Evolutionary conservation across 1,140 invertebrate genomes (phyloP).

Genomic region (Dinothrombium tinctorium): DNA sequence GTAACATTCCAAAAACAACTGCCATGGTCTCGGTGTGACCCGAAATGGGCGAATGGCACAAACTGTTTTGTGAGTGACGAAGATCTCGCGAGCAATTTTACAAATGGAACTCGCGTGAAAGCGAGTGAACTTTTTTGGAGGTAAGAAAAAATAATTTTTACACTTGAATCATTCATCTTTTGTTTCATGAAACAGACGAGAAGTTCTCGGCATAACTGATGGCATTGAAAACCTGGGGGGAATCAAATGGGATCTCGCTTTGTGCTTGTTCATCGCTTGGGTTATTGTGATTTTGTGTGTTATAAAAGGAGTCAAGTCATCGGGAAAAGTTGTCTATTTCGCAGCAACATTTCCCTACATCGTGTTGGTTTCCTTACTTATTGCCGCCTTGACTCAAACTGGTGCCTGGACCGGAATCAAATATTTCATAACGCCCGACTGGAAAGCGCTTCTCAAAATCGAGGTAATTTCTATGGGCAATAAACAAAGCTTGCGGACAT

Average conservation of each 20-base stretch:
- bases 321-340: conserved; percentile 52
- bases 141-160: too few relatives aligned
- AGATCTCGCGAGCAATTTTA: too few relatives aligned
- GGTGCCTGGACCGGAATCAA: conserved; percentile 26
- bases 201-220: conserved; percentile 24
- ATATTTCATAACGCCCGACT: conserved; percentile 23
- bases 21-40: conserved; percentile 26
- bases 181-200: too few relatives aligned
- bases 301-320: conserved; percentile 27
- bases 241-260: conserved; percentile 31
- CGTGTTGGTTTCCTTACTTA: conserved; percentile 28
- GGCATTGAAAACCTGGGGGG: conserved; percentile 26
- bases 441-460: conserved; percentile 21
- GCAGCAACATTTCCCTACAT: conserved; percentile 34
- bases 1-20: conserved; percentile 26
- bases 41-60: conserved; percentile 29
- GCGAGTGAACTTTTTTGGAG: too few relatives aligned
- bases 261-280: conserved; percentile 31
- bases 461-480: too few relatives aligned
- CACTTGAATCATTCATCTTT: too few relatives aligned
- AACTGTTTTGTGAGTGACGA: conserved; percentile 22
- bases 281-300: conserved; percentile 31
- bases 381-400: conserved; percentile 28
- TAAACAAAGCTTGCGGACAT: too few relatives aligned
- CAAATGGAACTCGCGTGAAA: too few relatives aligned